These are phyloP conservation scores for Saccostrea echinata DNA, from an alignment of 1,140 invertebrate species.

Conservation along the genomic window DNA sequence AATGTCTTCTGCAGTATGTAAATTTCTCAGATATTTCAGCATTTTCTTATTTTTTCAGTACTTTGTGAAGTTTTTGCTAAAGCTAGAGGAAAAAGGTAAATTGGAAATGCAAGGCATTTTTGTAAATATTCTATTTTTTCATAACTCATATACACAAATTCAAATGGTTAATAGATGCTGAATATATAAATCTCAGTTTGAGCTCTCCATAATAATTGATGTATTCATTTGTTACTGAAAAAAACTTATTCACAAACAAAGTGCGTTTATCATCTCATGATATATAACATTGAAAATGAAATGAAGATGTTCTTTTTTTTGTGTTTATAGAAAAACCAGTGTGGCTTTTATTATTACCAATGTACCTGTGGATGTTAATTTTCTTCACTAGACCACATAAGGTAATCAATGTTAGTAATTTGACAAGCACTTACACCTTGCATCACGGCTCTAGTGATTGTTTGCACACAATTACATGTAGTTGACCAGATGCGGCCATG, in stretches of 20 bases:
- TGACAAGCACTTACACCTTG: too few relatives aligned
- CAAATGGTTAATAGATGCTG: too few relatives aligned
- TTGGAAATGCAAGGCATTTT: background rate
- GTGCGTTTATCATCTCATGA: too few relatives aligned
- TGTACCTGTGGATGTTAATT: slow-evolving; percentile 93
- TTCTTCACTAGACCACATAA: slow-evolving; percentile 96
- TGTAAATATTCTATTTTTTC: background rate
- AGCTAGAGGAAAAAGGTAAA: slow-evolving; percentile 46
- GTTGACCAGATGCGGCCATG: too few relatives aligned
- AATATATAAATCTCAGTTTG: too few relatives aligned
- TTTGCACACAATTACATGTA: too few relatives aligned
- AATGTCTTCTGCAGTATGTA: background rate
- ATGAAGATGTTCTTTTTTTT: background rate
- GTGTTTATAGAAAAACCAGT: slow-evolving; percentile 63
- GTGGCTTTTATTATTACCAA: slow-evolving; percentile 81
- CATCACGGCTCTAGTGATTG: too few relatives aligned
- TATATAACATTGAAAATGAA: background rate
- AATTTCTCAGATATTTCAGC: background rate
- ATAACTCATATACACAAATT: too few relatives aligned
- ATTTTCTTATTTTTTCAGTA: slow-evolving; percentile 42
- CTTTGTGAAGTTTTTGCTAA: slow-evolving; percentile 44
- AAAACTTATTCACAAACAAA: too few relatives aligned
- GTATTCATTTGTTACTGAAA: too few relatives aligned
- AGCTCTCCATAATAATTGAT: too few relatives aligned
- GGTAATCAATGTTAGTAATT: slow-evolving; percentile 80